Evolutionary conservation across 64 coral and sea anemone species (phyloP).

Genomic region (Porites lutea): DNA sequence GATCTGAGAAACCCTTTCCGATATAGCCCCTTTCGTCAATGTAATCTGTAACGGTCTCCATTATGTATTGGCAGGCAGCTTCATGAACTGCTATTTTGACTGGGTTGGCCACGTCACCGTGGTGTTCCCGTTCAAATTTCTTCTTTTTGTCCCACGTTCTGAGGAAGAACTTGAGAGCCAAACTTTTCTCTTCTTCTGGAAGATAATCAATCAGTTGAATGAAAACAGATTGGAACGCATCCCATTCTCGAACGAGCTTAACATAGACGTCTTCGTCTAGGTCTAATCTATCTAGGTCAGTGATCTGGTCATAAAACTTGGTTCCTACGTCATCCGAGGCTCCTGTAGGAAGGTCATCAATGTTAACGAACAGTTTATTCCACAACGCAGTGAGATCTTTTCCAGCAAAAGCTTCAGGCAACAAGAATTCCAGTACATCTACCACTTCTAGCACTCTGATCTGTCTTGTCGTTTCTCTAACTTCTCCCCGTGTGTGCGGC

Average conservation of each 20-base stretch:
- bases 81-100: background rate
- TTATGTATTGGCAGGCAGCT: too few species aligned
- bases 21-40: too few species aligned
- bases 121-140: background rate
- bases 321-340: background rate
- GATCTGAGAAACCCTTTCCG: too few species aligned
- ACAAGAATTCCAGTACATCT: background rate
- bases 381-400: background rate
- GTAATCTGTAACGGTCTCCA: too few species aligned
- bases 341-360: background rate
- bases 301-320: background rate
- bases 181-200: background rate
- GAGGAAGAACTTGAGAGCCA: background rate
- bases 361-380: background rate
- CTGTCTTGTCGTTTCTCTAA: conserved; percentile 7
- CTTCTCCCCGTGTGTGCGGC: background rate
- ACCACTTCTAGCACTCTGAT: background rate
- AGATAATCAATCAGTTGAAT: background rate
- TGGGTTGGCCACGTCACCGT: background rate
- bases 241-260: background rate
- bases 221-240: background rate
- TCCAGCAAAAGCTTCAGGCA: background rate
- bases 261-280: background rate
- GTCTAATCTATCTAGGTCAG: conserved; percentile 10
- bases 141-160: conserved; percentile 7